Percentiles rank a stretch among this genome's conserved stretches.
Evolutionary conservation across 2,888 invertebrate genomes (phyloP).

Genomic region (Anarsia innoxiella): DNA sequence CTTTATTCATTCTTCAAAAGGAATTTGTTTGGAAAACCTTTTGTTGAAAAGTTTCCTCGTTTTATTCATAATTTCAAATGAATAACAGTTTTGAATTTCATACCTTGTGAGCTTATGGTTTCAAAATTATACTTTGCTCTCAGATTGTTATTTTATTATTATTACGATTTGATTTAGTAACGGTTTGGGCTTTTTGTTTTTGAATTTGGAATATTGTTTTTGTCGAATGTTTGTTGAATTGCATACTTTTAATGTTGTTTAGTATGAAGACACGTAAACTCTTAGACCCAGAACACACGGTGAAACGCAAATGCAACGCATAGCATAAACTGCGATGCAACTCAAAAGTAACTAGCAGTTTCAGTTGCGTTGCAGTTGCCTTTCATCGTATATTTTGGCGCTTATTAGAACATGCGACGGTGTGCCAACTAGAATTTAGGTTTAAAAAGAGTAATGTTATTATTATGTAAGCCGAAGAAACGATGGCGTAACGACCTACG

Average conservation of each 20-base stretch:
- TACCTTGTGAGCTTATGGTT: conserved; percentile 5
- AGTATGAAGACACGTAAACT: neutral
- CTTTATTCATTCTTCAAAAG: conserved; percentile 25
- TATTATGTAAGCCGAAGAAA: too few species aligned
- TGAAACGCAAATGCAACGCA: too few species aligned
- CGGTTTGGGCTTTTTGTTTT: neutral
- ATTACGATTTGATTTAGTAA: neutral
- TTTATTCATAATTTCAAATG: conserved; percentile 14
- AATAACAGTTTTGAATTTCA: conserved; percentile 13
- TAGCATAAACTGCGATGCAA: too few species aligned
- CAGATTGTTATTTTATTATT: too few species aligned
- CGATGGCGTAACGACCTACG: too few species aligned
- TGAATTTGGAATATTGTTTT: neutral
- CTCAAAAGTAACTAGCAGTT: too few species aligned
- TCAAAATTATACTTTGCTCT: conserved; percentile 1
- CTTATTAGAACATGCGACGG: too few species aligned
- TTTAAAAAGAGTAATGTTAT: too few species aligned
- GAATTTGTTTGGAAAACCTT: conserved; percentile 28
- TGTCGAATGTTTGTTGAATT: neutral
- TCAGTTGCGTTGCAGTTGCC: too few species aligned
- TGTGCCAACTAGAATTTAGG: too few species aligned
- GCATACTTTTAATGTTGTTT: neutral
- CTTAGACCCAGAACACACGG: too few species aligned
- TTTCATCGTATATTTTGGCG: too few species aligned
- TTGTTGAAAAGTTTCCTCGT: conserved; percentile 23